These are phyloP conservation scores for Hystrix cristata DNA, from an alignment of 2,113 vertebrate species.

Conservation along the genomic window DNA sequence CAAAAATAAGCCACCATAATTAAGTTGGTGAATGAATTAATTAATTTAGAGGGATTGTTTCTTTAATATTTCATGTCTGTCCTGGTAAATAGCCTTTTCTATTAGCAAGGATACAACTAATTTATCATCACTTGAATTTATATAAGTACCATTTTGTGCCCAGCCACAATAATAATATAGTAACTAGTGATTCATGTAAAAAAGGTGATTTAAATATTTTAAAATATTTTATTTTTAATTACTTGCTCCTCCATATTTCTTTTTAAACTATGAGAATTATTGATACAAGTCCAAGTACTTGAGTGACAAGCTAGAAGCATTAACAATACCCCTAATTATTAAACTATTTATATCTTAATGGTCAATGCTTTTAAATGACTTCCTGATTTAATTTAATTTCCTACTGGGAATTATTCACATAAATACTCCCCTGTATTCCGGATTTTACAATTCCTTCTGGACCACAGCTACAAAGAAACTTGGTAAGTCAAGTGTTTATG, in stretches of 20 bases:
- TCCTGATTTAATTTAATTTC: slow-evolving; percentile 30
- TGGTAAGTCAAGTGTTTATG: neutral
- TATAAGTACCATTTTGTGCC: neutral
- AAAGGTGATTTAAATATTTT: neutral
- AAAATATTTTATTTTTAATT: neutral
- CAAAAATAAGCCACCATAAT: neutral
- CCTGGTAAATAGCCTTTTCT: neutral
- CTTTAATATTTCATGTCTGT: neutral
- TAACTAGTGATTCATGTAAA: neutral
- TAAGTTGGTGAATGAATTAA: neutral
- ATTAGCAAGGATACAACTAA: neutral
- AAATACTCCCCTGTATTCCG: neutral
- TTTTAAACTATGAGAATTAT: neutral
- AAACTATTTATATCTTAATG: neutral
- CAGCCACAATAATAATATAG: neutral
- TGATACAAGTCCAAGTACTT: neutral
- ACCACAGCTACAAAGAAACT: neutral
- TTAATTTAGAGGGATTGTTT: neutral
- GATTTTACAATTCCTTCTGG: neutral
- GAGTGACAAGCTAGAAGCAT: neutral
- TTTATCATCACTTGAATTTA: neutral
- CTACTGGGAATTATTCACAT: neutral
- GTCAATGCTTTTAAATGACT: neutral
- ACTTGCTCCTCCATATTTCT: neutral
- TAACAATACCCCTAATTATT: neutral